phyloP scores from a whole-genome alignment of 2,113 vertebrate species.

The Xiphias gladius region DNA sequence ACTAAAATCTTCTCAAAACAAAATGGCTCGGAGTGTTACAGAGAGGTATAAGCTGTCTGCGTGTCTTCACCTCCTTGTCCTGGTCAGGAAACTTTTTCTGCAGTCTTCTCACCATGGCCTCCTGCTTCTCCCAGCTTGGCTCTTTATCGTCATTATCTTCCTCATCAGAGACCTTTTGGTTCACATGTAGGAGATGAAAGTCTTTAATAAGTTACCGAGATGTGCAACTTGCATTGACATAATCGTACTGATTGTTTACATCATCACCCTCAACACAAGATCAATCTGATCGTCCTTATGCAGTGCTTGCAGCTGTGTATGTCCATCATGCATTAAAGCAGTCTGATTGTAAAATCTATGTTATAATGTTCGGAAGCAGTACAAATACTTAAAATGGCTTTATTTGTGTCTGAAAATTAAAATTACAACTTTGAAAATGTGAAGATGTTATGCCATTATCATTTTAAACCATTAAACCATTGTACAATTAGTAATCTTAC shows the following conservation, averaged over 20 bases:
- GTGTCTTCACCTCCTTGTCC: slow-evolving; percentile 88
- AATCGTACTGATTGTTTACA: neutral
- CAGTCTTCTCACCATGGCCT: slow-evolving; percentile 89
- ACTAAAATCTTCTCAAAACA: neutral
- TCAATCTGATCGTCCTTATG: neutral
- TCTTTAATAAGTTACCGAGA: neutral
- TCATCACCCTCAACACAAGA: neutral
- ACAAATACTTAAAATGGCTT: neutral
- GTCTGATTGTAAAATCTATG: neutral
- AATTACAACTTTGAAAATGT: neutral
- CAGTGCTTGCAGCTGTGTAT: no score
- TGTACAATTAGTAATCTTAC: slow-evolving; percentile 77
- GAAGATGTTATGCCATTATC: no score
- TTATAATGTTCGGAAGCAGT: neutral
- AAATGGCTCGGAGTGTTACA: neutral
- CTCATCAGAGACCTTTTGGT: slow-evolving; percentile 51
- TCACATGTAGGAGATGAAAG: neutral
- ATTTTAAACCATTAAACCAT: neutral
- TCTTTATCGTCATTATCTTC: slow-evolving; percentile 62
- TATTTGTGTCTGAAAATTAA: neutral
- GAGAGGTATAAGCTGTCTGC: no score
- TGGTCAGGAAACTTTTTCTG: slow-evolving; percentile 90
- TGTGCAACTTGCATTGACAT: neutral
- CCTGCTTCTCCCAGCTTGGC: slow-evolving; percentile 88
- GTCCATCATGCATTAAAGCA: neutral